Evolutionary conservation across 2,888 invertebrate genomes (phyloP), one percentile per base, ranked within the genome.

Genomic region (Digitonthophagus gazella): DNA sequence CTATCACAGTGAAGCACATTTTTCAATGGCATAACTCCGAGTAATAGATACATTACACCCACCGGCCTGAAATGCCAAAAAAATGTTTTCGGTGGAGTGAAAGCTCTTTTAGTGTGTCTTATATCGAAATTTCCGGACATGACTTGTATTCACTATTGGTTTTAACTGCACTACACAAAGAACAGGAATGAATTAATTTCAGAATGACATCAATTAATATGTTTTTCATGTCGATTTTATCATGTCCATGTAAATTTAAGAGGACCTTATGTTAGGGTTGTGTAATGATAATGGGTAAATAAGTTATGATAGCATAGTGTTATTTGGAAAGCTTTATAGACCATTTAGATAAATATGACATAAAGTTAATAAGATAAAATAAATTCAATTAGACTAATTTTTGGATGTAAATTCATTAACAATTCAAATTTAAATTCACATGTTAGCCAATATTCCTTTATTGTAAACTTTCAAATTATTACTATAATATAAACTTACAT

Each of bases 31-130:
- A 76, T 72, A 4, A 75, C 73, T 15, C 77, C 77, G 22, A 74
- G 15, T 2, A 72, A 14, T 72, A 74, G 76, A 63, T 72, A 71
- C 4, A 73, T 55, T 6, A 76, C 20, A 11, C 73, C 76, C 3
- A 76, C 70, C 19, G 76, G 77, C 54, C 75, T 71, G 57, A 76
- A 75, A 64, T 76, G 75, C 71, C 73, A 76, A 65, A 74, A 77
- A 67, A 77, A 77, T 4, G 73, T 70, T 70, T 72, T 73, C 54
- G 19, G 5, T n/a, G 28, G 58, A 5, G 61, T 18, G 16, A 61
- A 61, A 19, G 61, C 19, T 20, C 19, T 15, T n/a, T 57, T 57
- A 15, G 57, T n/a, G n/a, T n/a, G n/a, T n/a, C n/a, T n/a, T n/a
- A n/a, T n/a, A 2, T 44, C 28, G 3, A 44, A 44, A 44, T 44